Conservation (phyloP, 2,113 vertebrate species). For the Lucifuga dentata region DNA sequence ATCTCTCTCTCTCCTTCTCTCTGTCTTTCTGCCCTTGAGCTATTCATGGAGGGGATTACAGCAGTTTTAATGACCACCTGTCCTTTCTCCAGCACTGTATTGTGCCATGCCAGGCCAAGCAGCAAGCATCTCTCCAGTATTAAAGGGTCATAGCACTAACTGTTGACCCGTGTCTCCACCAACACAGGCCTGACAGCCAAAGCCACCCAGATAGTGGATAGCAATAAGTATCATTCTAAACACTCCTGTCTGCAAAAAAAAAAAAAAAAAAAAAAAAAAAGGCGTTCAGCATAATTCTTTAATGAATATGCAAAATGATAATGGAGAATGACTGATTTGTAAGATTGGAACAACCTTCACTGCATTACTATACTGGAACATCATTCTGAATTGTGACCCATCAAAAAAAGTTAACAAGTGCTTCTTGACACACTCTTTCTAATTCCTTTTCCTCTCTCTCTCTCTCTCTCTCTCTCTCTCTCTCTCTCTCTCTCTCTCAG, state of each 20-base stretch:
- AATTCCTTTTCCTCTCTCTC: not conserved
- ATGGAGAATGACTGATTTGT: not conserved
- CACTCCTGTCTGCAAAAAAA: not conserved
- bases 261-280: constrained; percentile 1
- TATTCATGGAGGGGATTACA: constrained; percentile 85
- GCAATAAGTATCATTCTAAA: not conserved
- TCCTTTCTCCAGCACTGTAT: constrained; percentile 72
- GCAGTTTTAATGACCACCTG: constrained; percentile 85
- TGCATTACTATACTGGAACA: not conserved
- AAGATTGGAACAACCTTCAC: not conserved
- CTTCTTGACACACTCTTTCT: constrained; percentile 20
- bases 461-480: constrained; percentile 17
- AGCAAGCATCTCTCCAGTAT: constrained; percentile 60
- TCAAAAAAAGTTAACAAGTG: constrained; percentile 20
- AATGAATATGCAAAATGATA: constrained; percentile 5
- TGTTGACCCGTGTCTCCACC: constrained; percentile 67
- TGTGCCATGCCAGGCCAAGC: constrained; percentile 69
- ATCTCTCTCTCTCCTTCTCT: constrained; percentile 37
- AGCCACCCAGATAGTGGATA: constrained; percentile 51
- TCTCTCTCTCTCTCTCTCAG: constrained; percentile 5
- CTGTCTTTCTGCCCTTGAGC: constrained; percentile 74
- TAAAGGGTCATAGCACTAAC: constrained; percentile 63
- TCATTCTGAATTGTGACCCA: not conserved
- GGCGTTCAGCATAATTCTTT: not conserved
- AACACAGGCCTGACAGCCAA: constrained; percentile 37